Evolutionary conservation across 1,140 invertebrate species (phyloP).

Genomic region (Globodera ellingtonae): DNA sequence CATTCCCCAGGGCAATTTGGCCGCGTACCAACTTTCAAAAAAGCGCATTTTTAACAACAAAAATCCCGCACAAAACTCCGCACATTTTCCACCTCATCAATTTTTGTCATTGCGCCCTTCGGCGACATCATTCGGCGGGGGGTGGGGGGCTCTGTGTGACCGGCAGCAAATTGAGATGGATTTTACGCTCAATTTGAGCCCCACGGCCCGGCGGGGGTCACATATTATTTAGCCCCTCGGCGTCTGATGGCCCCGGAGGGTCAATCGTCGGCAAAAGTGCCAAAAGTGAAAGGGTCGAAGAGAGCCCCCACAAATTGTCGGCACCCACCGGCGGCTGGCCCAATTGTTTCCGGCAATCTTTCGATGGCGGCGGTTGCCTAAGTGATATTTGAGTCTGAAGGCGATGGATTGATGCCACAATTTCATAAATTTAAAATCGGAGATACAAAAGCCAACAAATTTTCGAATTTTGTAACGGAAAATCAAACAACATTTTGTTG

Average conservation of each 20-base stretch:
- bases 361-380: not conserved
- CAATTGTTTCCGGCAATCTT: conserved; percentile 2
- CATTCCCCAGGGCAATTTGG: too few species aligned
- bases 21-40: not conserved
- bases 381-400: not conserved
- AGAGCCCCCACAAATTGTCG: not conserved
- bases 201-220: not conserved
- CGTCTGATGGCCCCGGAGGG: too few species aligned
- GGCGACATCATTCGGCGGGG: too few species aligned
- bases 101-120: not conserved
- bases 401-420: too few species aligned
- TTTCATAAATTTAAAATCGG: too few species aligned
- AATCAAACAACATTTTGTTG: not conserved
- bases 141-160: not conserved
- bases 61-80: too few species aligned
- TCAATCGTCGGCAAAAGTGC: not conserved
- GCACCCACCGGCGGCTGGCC: too few species aligned
- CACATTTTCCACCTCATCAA: not conserved
- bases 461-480: too few species aligned
- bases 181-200: not conserved
- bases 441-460: too few species aligned
- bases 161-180: not conserved
- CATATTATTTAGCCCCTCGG: not conserved
- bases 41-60: too few species aligned
- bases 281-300: not conserved